phyloP scores from a whole-genome alignment of 23 tunicate species.

The Diplosoma virens region DNA sequence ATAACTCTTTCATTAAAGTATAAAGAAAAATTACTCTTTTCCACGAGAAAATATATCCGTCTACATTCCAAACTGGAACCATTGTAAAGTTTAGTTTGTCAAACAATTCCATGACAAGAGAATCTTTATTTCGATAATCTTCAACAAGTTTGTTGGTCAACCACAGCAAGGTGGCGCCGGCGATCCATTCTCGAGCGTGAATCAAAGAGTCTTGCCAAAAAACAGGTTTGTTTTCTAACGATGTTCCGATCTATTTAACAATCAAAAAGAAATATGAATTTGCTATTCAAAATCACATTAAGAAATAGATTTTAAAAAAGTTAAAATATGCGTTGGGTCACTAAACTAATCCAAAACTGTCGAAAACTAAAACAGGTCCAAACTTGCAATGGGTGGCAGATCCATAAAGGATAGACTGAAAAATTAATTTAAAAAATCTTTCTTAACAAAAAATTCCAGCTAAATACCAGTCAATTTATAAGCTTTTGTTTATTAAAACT shows the following conservation, averaged over 20 bases:
- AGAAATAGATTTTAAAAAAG: neutral
- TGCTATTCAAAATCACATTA: neutral
- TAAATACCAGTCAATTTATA: too few relatives aligned
- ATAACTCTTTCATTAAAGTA: too few relatives aligned
- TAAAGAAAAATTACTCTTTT: slow-evolving; percentile 20
- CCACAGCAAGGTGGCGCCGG: slow-evolving; percentile 83
- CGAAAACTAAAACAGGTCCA: too few relatives aligned
- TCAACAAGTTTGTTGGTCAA: slow-evolving; percentile 41
- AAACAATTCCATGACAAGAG: slow-evolving; percentile 37
- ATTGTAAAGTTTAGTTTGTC: slow-evolving; percentile 49
- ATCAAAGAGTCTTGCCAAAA: slow-evolving; percentile 82
- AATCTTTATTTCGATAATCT: slow-evolving; percentile 37
- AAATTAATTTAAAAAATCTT: too few relatives aligned
- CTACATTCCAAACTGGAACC: slow-evolving; percentile 90
- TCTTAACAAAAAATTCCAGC: too few relatives aligned
- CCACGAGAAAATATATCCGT: slow-evolving; percentile 76
- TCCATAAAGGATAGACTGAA: too few relatives aligned
- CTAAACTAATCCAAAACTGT: too few relatives aligned
- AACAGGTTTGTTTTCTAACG: slow-evolving; percentile 20
- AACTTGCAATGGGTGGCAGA: too few relatives aligned
- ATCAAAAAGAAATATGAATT: too few relatives aligned
- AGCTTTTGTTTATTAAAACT: too few relatives aligned
- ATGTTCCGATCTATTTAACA: neutral
- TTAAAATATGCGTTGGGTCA: neutral
- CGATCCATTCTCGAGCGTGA: slow-evolving; percentile 85